Base-by-base conservation (phyloP, 37 sponge, comb jelly and placozoan species). In the Tethya wilhelma region DNA sequence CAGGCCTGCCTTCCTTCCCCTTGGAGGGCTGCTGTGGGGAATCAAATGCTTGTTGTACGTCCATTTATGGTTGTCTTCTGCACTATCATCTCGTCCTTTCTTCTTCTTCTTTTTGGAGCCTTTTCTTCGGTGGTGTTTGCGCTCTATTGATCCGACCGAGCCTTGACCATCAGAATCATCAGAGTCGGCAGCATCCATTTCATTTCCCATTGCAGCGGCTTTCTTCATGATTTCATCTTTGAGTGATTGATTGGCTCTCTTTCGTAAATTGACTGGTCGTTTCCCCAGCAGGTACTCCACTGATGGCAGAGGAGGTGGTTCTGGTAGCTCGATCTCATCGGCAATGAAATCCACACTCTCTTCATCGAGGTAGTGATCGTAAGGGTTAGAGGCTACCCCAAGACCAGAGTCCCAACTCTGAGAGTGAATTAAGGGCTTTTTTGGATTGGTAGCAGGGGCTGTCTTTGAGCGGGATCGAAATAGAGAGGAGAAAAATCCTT, bases 131-230 rank as follows among this genome's bases (percentile, higher is more conserved):
- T 79, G 68, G 29, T 78, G 65, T 29, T 46, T 67, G 4, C 56
- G 25, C 5, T 73, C 59, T 23, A 76, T 56, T 0, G 84, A 84
- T 3, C 76, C 67, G 6, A 65, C 75, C 40, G 84, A 84, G 55
- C 84, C 75, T 28, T 75, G 84, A 36, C 72, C 41, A 23, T 75
- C 75, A 26, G 84, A 68, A 39, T 84, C 83, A 64, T 71, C 3
- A 19, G 45, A 44, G 30, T 78, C 67, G 14, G 40, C 66, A 0
- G 26, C 32, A 62, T 69, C n/a, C 56, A 43, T 41, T 36, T 31
- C 73, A 20, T 56, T 36, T 4, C 65, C 57, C 20, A 64, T 26
- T 5, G 62, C 31, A 17, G 74, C n/a, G 20, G 62, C 37, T 67
- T 22, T 37, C 23, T 56, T 45, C 25, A 9, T 4, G 25, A 38